A percentile compares a stretch with the other conserved stretches of the same genome.
Conservation (phyloP, 2,797 vertebrate species). For the Cheirogaleus major region DNA sequence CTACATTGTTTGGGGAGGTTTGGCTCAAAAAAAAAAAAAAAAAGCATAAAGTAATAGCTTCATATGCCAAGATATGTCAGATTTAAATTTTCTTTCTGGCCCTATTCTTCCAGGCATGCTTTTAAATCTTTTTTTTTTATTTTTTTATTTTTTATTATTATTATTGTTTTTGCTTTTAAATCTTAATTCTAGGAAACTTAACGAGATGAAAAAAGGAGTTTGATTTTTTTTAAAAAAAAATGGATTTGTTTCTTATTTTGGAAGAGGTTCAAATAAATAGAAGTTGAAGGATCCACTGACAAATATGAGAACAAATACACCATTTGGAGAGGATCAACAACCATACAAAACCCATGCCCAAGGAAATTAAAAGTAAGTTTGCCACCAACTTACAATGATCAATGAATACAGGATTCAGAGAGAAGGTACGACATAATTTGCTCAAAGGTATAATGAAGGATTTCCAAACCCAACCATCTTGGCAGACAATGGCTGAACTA, state of each 20-base stretch:
- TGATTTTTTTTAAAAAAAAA: not conserved
- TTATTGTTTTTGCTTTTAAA: no score
- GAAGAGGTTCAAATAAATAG: not conserved
- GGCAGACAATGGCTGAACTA: not conserved
- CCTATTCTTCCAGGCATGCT: not conserved
- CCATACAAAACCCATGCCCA: not conserved
- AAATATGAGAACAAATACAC: not conserved
- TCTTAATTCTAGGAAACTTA: constrained; percentile 22
- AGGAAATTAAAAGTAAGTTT: constrained; percentile 6
- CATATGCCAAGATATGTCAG: not conserved
- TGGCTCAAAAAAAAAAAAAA: not conserved
- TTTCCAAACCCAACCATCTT: constrained; percentile 29
- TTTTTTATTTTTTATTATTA: no score
- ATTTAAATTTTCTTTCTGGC: constrained; percentile 40
- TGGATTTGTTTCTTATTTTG: constrained; percentile 24
- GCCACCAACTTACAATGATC: not conserved
- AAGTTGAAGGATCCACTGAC: constrained; percentile 6
- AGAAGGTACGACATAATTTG: constrained; percentile 1
- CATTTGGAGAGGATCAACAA: constrained; percentile 30
- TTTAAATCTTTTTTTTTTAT: no score
- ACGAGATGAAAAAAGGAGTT: not conserved
- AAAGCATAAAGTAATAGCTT: not conserved
- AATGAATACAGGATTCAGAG: not conserved
- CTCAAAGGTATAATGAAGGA: constrained; percentile 14
- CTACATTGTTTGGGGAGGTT: not conserved